Evolutionary conservation across 1,140 invertebrate species (phyloP), one percentile per base, ranked within the genome.

Genomic region (Drosophila insularis): DNA sequence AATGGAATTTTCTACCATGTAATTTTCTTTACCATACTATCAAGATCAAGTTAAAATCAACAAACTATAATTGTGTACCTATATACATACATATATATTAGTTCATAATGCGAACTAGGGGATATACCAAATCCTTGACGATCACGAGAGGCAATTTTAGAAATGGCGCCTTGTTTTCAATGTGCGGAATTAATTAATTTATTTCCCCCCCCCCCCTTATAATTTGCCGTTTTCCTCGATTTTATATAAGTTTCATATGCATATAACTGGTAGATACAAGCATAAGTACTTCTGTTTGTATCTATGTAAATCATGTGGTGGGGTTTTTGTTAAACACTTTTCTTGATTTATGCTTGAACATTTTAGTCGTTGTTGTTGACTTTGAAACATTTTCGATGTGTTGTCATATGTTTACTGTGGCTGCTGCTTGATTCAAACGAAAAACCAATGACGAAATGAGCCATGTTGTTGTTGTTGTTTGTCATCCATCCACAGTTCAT

Each of bases 391-490:
- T 81, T 78, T 39, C 59, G 43, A 19, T 67, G 56, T 40, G 37
- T 21, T 6, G 50, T 74, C 53, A 59, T 37, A 21, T 68, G 43
- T 31, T 37, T 17, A 32, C 10, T 35, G 21, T 21, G 14, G 14
- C 46, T 40, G 19, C 35, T 40, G 23, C 40, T 23, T 32, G 55
- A 0, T 79, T 89, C 69, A 72, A 75, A 50, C 21, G 71, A 82
- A 89, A 69, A 63, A 43, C 59, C 74, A 21, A 68, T 76, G 71
- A 71, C 78, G 68, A 74, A 65, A 31, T 69, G 66, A 62, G 53
- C 39, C 27, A 66, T 54, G 32, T 37, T 50, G 43, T 64, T 17
- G 17, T 37, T 60, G 56, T 50, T 50, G 43, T 80, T 69, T 69
- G 67, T 68, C 64, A 77, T 79, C 72, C 70, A 68, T 59, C 54